Percentiles rank a stretch among this genome's conserved stretches.
These are phyloP conservation scores for Prenolepis imparis DNA, from an alignment of 2,888 invertebrate species.

Conservation along the genomic window DNA sequence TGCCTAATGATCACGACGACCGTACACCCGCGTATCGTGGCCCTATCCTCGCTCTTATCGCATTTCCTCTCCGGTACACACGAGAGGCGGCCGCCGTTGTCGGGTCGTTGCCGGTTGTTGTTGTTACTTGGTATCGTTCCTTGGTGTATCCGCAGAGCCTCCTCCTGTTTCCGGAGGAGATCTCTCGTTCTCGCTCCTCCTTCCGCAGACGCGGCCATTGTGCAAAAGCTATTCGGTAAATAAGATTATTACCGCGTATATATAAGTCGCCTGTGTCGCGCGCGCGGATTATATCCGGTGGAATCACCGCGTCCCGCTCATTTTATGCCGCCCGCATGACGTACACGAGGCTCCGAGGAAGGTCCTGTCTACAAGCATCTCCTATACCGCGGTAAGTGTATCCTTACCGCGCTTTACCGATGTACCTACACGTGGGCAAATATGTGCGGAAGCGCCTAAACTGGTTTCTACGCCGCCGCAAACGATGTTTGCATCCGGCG, in stretches of 20 bases:
- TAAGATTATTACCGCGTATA: conserved; percentile 84
- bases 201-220: conserved; percentile 69
- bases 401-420: conserved; percentile 51
- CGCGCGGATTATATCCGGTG: conserved; percentile 57
- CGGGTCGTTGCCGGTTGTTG: conserved; percentile 72
- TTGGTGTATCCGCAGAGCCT: conserved; percentile 50
- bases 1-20: conserved; percentile 83
- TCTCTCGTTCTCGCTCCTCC: conserved; percentile 50
- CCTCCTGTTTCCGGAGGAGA: conserved; percentile 58
- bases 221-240: conserved; percentile 82
- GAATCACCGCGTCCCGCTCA: conserved; percentile 15
- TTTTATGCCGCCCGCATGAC: conserved; percentile 23
- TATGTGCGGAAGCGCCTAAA: conserved; percentile 75
- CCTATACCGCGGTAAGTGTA: conserved; percentile 42
- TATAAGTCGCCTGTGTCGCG: conserved; percentile 81
- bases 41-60: conserved; percentile 81
- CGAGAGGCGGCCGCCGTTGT: conserved; percentile 60
- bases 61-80: conserved; percentile 85
- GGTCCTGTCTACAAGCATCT: conserved; percentile 38
- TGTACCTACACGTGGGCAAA: conserved; percentile 65
- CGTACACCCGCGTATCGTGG: conserved; percentile 73
- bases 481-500: conserved; percentile 74
- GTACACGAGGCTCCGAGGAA: conserved; percentile 14
- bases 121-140: conserved; percentile 59
- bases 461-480: conserved; percentile 68